phyloP scores from a whole-genome alignment of 2,888 invertebrate genomes.

The Prostheceraeus crozeri region DNA sequence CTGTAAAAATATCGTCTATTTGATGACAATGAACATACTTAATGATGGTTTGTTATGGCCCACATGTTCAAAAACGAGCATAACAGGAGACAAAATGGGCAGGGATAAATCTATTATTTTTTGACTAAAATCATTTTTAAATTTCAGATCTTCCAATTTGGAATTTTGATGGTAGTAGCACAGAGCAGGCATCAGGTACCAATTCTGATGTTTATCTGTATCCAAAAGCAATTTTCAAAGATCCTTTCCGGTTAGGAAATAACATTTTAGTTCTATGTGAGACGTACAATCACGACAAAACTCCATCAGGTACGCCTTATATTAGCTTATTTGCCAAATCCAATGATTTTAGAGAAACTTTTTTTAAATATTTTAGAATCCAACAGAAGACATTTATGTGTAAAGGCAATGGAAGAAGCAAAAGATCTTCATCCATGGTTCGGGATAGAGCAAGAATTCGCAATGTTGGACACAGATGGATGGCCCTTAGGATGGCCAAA shows the following conservation, averaged over 20 bases:
- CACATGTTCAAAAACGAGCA: too few relatives aligned
- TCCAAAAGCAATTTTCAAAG: conserved; percentile 84
- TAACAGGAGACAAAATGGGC: too few relatives aligned
- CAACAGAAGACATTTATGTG: conserved; percentile 7
- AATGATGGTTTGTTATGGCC: too few relatives aligned
- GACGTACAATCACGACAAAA: conserved; percentile 52
- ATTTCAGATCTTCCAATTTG: conserved; percentile 57
- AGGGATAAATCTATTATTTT: too few relatives aligned
- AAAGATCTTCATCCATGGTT: conserved; percentile 57
- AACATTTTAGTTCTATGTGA: conserved; percentile 83
- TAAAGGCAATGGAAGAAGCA: conserved; percentile 35
- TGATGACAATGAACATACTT: too few relatives aligned
- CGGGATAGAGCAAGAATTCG: conserved; percentile 62
- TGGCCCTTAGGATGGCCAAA: conserved; percentile 57
- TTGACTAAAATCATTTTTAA: too few relatives aligned
- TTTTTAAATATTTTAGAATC: background rate
- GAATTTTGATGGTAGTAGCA: conserved; percentile 60
- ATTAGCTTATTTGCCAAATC: too few relatives aligned
- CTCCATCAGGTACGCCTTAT: too few relatives aligned
- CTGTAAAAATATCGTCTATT: too few relatives aligned
- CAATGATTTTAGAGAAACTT: background rate
- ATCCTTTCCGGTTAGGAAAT: conserved; percentile 82
- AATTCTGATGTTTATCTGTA: conserved; percentile 73
- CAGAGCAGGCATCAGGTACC: conserved; percentile 57
- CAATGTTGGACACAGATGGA: conserved; percentile 57